phyloP scores from a whole-genome alignment of 2,888 invertebrate genomes.

The Formica aserva region DNA sequence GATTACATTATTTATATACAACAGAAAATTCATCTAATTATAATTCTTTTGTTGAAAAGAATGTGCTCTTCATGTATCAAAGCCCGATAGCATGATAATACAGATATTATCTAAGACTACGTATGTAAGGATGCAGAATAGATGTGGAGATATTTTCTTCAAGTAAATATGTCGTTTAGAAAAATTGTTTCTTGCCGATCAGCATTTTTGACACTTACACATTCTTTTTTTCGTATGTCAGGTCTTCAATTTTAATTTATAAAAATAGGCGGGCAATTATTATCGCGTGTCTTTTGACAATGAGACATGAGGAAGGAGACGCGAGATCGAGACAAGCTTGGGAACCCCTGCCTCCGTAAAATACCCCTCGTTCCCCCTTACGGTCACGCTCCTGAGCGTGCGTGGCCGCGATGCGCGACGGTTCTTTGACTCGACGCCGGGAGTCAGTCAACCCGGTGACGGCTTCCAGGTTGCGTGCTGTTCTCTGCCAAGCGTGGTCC shows the following conservation, averaged over 20 bases:
- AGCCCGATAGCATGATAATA: neutral
- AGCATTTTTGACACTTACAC: neutral
- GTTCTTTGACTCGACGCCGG: conserved; percentile 81
- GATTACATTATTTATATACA: neutral
- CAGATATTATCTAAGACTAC: neutral
- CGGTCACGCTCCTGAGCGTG: conserved; percentile 81
- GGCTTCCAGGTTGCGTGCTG: conserved; percentile 67
- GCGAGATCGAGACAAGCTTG: neutral
- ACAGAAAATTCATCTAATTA: neutral
- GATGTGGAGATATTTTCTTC: neutral
- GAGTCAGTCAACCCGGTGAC: conserved; percentile 85
- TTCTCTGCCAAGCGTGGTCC: conserved; percentile 21
- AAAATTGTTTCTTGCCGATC: neutral
- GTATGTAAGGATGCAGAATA: neutral
- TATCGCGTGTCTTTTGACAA: neutral
- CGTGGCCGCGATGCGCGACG: conserved; percentile 81
- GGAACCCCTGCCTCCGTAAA: conserved; percentile 66
- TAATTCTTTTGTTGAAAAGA: neutral
- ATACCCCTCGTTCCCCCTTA: conserved; percentile 77
- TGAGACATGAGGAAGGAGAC: no score
- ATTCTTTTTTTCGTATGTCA: no score
- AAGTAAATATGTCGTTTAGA: neutral
- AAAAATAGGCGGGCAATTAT: neutral
- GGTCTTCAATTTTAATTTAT: neutral
- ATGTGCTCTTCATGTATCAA: neutral